A percentile compares a stretch with the other conserved stretches of the same genome.
Evolutionary conservation across 2,113 vertebrate genomes (phyloP).

Genomic region (Dascyllus trimaculatus): DNA sequence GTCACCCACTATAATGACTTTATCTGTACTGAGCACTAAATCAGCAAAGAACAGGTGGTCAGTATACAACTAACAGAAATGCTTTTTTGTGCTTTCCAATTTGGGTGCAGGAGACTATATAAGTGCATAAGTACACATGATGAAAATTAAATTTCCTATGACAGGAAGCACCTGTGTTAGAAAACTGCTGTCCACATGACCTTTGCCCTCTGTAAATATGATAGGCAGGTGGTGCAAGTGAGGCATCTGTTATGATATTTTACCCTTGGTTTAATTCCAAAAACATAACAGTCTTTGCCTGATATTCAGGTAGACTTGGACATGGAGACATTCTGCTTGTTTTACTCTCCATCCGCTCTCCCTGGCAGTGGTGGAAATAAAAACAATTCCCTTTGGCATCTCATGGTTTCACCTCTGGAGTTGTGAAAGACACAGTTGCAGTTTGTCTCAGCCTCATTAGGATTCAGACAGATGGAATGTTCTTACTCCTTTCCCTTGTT

Average conservation of each 20-base stretch:
- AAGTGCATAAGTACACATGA: conserved; percentile 42
- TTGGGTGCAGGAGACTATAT: too few relatives aligned
- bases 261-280: conserved; percentile 57
- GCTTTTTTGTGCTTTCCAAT: too few relatives aligned
- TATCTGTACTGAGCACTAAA: too few relatives aligned
- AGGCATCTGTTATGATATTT: conserved; percentile 73
- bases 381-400: conserved; percentile 45
- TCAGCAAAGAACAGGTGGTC: too few relatives aligned
- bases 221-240: conserved; percentile 33
- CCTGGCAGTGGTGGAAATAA: conserved; percentile 38
- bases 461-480: conserved; percentile 83
- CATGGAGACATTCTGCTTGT: conserved; percentile 25
- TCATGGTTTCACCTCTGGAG: conserved; percentile 76
- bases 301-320: conserved; percentile 31
- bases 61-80: too few relatives aligned
- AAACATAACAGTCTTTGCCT: neutral
- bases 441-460: conserved; percentile 72
- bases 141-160: conserved; percentile 44
- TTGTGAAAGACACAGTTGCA: conserved; percentile 78
- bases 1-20: too few relatives aligned
- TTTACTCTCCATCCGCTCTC: conserved; percentile 2
- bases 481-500: conserved; percentile 39
- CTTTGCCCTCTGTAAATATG: conserved; percentile 64
- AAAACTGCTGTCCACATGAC: conserved; percentile 61
- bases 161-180: conserved; percentile 58